These are phyloP conservation scores for Ahaetulla prasina DNA, from an alignment of 2,113 vertebrate species.

Conservation along the genomic window DNA sequence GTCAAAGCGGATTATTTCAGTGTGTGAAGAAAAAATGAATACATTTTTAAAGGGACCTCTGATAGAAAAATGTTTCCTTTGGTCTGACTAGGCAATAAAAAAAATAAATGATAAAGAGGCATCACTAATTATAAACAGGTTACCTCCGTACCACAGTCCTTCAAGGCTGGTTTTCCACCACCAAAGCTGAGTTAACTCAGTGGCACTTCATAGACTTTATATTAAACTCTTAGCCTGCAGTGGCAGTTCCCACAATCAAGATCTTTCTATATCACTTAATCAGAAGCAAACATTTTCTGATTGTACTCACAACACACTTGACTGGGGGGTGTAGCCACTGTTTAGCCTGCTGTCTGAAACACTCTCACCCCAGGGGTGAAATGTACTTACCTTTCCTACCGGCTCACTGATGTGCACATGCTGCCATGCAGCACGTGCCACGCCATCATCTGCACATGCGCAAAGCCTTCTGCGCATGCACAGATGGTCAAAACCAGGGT, in stretches of 20 bases:
- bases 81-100: background rate
- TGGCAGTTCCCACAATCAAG: too few relatives aligned
- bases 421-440: too few relatives aligned
- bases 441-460: too few relatives aligned
- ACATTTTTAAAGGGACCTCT: background rate
- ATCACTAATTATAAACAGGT: background rate
- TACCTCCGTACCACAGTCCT: background rate
- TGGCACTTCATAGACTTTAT: background rate
- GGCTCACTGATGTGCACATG: too few relatives aligned
- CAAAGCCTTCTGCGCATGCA: too few relatives aligned
- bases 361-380: background rate
- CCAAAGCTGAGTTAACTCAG: background rate
- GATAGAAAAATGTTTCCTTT: background rate
- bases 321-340: background rate
- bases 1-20: background rate
- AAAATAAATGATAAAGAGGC: background rate
- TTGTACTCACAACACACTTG: background rate
- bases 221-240: background rate
- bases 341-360: background rate
- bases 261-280: background rate
- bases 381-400: too few relatives aligned
- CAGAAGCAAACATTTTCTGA: background rate
- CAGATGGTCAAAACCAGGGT: too few relatives aligned
- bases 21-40: background rate
- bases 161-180: background rate